Conservation (phyloP, 2,113 vertebrate genomes). For the Tragelaphus imberbis region DNA sequence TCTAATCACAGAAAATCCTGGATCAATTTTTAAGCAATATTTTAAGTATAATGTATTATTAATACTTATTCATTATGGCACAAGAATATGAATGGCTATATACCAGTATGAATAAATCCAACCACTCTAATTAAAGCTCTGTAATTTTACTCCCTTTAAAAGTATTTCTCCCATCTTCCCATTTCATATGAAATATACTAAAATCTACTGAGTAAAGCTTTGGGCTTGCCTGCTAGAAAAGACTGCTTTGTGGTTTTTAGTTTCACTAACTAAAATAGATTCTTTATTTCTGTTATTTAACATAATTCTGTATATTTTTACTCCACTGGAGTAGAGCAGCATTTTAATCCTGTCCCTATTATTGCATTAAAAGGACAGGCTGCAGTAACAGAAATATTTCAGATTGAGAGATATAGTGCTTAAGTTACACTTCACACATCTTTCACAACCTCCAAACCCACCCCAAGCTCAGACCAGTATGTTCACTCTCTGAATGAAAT, state of each 20-base stretch:
- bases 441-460: background rate
- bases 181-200: background rate
- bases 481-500: background rate
- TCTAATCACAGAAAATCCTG: background rate
- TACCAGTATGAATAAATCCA: background rate
- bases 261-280: background rate
- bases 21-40: background rate
- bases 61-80: background rate
- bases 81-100: background rate
- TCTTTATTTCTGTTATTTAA: background rate
- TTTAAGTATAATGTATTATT: background rate
- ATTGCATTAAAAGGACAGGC: background rate
- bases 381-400: background rate
- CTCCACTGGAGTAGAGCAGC: background rate
- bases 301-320: background rate
- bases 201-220: background rate
- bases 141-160: background rate
- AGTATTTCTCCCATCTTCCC: background rate
- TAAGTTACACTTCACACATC: background rate
- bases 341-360: background rate
- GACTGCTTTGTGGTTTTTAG: background rate
- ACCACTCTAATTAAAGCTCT: background rate
- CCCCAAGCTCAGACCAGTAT: background rate
- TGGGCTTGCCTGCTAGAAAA: background rate
- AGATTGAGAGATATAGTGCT: background rate